Evolutionary conservation across 1,140 invertebrate genomes (phyloP).

Genomic region (Centruroides sculpturatus): DNA sequence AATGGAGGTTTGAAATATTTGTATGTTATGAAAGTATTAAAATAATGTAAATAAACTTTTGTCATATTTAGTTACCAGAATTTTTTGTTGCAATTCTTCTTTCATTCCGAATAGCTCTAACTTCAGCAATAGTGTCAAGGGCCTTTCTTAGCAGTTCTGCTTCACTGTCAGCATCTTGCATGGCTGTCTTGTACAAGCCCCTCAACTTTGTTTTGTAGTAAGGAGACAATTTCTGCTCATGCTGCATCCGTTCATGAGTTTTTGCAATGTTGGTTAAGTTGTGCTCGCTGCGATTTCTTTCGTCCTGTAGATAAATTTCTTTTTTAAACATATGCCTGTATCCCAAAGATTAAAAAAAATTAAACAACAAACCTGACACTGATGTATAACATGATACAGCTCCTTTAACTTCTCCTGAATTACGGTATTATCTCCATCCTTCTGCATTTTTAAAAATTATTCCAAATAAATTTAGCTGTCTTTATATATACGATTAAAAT

Average conservation of each 20-base stretch:
- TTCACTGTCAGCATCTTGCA: constrained; percentile 66
- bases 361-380: neutral
- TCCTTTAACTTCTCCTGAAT: neutral
- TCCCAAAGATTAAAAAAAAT: too few relatives aligned
- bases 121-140: constrained; percentile 75
- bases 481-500: too few relatives aligned
- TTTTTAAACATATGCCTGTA: too few relatives aligned
- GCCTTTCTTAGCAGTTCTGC: constrained; percentile 66
- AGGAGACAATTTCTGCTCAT: constrained; percentile 47
- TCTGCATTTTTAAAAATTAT: neutral
- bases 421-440: neutral
- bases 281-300: constrained; percentile 55
- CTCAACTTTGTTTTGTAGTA: constrained; percentile 57
- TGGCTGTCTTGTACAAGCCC: constrained; percentile 59
- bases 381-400: neutral
- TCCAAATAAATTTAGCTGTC: too few relatives aligned
- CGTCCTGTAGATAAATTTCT: constrained; percentile 38
- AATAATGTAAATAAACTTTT: too few relatives aligned
- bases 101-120: constrained; percentile 74
- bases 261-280: constrained; percentile 61
- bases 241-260: constrained; percentile 55
- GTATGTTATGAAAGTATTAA: too few relatives aligned
- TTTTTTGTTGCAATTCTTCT: constrained; percentile 54
- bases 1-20: too few relatives aligned
- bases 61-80: neutral